Base-by-base conservation (phyloP, 2,888 invertebrate species). In the Drosophila anomalata region DNA sequence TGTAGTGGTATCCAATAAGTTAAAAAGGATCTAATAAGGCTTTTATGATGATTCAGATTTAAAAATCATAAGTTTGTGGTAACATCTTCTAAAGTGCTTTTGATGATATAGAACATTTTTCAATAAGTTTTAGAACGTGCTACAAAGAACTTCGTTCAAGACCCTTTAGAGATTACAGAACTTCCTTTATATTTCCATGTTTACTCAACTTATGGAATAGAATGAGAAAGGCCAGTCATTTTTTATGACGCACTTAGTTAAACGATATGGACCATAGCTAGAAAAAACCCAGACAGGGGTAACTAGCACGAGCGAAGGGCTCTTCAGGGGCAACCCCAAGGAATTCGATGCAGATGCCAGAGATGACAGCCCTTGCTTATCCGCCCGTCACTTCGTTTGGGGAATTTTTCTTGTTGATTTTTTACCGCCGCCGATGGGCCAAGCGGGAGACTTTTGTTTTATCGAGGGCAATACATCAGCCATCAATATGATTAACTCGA, bases 401-500 rank as follows among this genome's bases (percentile, higher is more conserved):
- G 70, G 70, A 69, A 62, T 70, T 55, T 46, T 47, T 41, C 8
- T 69, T 39, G 57, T 73, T 52, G 47, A 60, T 60, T 79, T 71
- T 65, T 73, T 62, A 65, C 50, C 78, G 42, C 42, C 24, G 55
- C 29, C 53, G 69, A 54, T 60, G 52, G 55, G 48, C 67, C 65
- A 55, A 33, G 65, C 33, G 73, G 54, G 47, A 52, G 62, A 61
- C 54, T 85, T 78, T 84, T 83, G 88, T 86, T 84, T 84, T 86
- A 85, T 86, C 87, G 79, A 47, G 46, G 57, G 66, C 78, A 73
- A 83, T 86, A 83, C 84, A 84, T 83, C 82, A 85, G 78, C 76
- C 87, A 86, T 83, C 85, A 86, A 88, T 73, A 81, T 87, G 85
- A 88, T 88, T 88, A 87, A 80, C 85, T 85, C 77, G 73, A 76